A percentile compares a stretch with the other conserved stretches of the same genome.
Evolutionary conservation across 1,140 invertebrate genomes (phyloP).

Genomic region (Sarcophaga peregrina): DNA sequence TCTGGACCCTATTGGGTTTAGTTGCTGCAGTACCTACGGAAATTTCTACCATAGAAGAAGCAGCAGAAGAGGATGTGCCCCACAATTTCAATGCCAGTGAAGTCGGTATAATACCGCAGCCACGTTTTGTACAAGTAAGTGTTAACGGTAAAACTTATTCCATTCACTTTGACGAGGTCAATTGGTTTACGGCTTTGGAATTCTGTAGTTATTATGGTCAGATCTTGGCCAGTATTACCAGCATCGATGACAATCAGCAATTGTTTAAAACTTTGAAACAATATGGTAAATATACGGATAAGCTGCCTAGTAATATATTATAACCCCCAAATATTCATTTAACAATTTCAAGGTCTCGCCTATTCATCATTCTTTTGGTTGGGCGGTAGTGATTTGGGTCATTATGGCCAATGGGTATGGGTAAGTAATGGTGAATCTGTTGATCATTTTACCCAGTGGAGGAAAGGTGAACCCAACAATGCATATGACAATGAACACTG

Average conservation of each 20-base stretch:
- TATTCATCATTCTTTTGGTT: background rate
- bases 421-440: background rate
- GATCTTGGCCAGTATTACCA: background rate
- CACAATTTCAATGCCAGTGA: background rate
- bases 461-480: background rate
- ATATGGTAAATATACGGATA: background rate
- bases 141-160: background rate
- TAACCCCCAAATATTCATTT: too few relatives aligned
- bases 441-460: background rate
- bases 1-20: too few relatives aligned
- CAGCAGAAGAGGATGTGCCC: too few relatives aligned
- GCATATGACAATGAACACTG: background rate
- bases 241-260: background rate
- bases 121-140: background rate
- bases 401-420: conserved; percentile 21
- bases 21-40: too few relatives aligned
- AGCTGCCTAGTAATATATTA: too few relatives aligned
- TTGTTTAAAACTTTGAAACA: background rate
- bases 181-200: conserved; percentile 39
- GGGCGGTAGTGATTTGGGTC: background rate
- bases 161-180: background rate
- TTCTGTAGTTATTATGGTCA: conserved; percentile 29
- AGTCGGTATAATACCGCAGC: background rate
- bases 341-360: background rate
- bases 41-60: too few relatives aligned